These are phyloP conservation scores for Toxonevra muliebris DNA, from an alignment of 2,888 invertebrate species.

Conservation along the genomic window DNA sequence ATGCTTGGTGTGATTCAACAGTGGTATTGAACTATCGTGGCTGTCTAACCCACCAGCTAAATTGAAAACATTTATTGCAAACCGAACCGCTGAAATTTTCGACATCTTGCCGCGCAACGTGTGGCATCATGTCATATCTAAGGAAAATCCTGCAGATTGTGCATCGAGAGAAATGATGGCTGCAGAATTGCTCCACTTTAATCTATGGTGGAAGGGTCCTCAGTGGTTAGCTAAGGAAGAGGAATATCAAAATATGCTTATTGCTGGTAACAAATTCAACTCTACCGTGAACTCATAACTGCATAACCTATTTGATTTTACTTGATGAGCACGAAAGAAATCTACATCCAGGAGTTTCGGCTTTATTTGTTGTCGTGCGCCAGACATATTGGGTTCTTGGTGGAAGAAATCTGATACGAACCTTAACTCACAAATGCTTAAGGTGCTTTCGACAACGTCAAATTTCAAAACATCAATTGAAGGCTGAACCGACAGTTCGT, in stretches of 20 bases:
- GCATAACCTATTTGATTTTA: slow-evolving; percentile 25
- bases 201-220: slow-evolving; percentile 24
- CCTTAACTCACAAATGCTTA: slow-evolving; percentile 18
- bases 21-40: slow-evolving; percentile 21
- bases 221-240: slow-evolving; percentile 9
- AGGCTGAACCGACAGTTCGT: slow-evolving; percentile 25
- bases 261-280: too few relatives aligned
- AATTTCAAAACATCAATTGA: slow-evolving; percentile 24
- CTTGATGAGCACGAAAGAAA: slow-evolving; percentile 22
- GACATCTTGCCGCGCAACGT: slow-evolving; percentile 13
- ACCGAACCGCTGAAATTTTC: slow-evolving; percentile 24
- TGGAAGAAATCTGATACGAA: slow-evolving; percentile 31
- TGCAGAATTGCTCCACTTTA: not conserved
- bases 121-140: slow-evolving; percentile 19
- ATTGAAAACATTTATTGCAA: slow-evolving; percentile 25
- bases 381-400: slow-evolving; percentile 37
- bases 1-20: slow-evolving; percentile 29
- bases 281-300: too few relatives aligned
- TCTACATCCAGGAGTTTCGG: slow-evolving; percentile 32
- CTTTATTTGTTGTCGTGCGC: slow-evolving; percentile 36
- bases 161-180: slow-evolving; percentile 23
- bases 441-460: slow-evolving; percentile 26
- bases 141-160: slow-evolving; percentile 28
- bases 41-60: slow-evolving; percentile 16
- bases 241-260: too few relatives aligned